Evolutionary conservation across 2,797 vertebrate species (phyloP).

Genomic region (Rallus crepitans): DNA sequence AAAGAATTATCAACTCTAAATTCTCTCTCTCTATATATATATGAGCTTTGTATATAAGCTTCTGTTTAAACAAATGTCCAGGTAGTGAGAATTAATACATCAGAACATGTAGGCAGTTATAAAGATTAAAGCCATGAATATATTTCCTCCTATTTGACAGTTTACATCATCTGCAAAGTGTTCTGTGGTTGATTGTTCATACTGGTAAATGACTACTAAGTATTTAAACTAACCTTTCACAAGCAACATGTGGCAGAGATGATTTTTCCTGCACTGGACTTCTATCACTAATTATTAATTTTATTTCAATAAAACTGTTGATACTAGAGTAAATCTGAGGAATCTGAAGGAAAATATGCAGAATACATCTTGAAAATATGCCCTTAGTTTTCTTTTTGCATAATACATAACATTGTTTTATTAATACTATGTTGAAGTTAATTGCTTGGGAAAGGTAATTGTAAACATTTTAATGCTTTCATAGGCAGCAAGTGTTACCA

Average conservation of each 20-base stretch:
- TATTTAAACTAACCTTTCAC: constrained; percentile 21
- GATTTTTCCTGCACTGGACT: constrained; percentile 28
- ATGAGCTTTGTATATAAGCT: neutral
- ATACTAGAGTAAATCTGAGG: constrained; percentile 41
- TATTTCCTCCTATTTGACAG: neutral
- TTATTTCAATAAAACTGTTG: constrained; percentile 50
- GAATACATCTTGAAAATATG: neutral
- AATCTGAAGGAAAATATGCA: neutral
- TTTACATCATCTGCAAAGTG: neutral
- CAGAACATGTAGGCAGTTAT: neutral
- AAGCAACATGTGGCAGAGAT: neutral
- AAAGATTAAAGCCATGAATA: constrained; percentile 25
- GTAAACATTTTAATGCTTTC: constrained; percentile 13
- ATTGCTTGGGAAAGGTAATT: constrained; percentile 23
- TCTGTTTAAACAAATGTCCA: neutral
- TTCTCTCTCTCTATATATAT: neutral
- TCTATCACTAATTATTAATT: constrained; percentile 37
- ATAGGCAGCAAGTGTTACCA: neutral
- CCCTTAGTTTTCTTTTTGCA: neutral
- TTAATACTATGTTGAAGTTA: constrained; percentile 1
- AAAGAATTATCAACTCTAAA: neutral
- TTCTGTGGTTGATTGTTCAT: constrained; percentile 29
- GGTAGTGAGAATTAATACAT: neutral
- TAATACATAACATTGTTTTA: neutral
- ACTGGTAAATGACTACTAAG: neutral